phyloP scores from a whole-genome alignment of 2,888 invertebrate genomes.

The Gari tellinella region DNA sequence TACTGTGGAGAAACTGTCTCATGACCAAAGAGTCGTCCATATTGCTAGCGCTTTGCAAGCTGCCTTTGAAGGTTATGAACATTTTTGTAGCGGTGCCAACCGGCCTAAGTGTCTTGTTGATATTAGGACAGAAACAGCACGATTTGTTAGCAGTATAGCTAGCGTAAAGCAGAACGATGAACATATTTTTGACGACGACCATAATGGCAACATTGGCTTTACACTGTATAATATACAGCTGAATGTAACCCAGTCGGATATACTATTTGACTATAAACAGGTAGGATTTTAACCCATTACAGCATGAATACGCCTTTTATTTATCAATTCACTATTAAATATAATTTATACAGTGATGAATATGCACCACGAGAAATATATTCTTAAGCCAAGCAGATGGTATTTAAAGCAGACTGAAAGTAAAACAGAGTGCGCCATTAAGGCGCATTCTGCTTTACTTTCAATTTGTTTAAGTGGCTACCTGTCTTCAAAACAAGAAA shows the following conservation, averaged over 20 bases:
- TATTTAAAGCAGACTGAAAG: no score
- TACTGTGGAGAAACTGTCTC: conserved; percentile 31
- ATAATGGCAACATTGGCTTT: conserved; percentile 71
- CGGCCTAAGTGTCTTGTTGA: not conserved
- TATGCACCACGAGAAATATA: no score
- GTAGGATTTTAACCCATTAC: no score
- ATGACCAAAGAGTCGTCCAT: conserved; percentile 68
- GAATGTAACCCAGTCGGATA: not conserved
- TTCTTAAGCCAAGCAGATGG: no score
- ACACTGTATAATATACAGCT: conserved; percentile 71
- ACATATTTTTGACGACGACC: conserved; percentile 60
- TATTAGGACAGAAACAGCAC: conserved; percentile 5
- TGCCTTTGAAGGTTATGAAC: conserved; percentile 54
- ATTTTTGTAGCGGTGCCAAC: conserved; percentile 13
- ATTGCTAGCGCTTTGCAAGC: conserved; percentile 69
- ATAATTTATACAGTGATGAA: no score
- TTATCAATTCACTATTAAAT: no score
- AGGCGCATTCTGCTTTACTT: no score
- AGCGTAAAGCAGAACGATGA: not conserved
- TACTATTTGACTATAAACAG: no score
- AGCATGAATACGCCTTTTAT: no score
- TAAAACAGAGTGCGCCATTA: no score
- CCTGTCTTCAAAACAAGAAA: no score
- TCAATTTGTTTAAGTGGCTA: no score
- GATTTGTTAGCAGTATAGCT: conserved; percentile 13